phyloP scores from a whole-genome alignment of 1,140 invertebrate species.

The Heliconius hewitsoni region DNA sequence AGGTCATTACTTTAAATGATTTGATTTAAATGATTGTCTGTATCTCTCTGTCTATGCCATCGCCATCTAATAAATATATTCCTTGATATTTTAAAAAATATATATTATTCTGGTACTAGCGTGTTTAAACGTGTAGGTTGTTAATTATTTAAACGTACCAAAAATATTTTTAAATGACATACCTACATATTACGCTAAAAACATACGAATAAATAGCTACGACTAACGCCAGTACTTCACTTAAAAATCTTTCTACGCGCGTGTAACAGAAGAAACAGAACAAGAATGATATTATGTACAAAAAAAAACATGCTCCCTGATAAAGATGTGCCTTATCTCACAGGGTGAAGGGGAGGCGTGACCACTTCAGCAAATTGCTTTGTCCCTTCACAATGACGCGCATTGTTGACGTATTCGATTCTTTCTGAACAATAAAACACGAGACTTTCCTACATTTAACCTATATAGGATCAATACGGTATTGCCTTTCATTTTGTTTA shows the following conservation, averaged over 20 bases:
- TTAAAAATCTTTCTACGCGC: background rate
- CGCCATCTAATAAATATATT: too few species aligned
- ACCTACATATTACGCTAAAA: too few species aligned
- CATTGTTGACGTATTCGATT: constrained; percentile 53
- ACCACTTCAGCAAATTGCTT: constrained; percentile 60
- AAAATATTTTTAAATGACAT: too few species aligned
- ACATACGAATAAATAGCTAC: background rate
- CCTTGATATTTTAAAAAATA: too few species aligned
- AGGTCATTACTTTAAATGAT: background rate
- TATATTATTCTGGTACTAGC: too few species aligned
- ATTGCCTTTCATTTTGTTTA: constrained; percentile 25
- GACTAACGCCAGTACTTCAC: too few species aligned
- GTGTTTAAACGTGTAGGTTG: too few species aligned
- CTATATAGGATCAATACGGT: constrained; percentile 35
- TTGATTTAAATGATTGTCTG: too few species aligned
- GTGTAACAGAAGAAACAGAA: background rate
- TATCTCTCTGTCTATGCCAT: too few species aligned
- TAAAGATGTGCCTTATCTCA: constrained; percentile 46
- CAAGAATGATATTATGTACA: constrained; percentile 31
- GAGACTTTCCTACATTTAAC: constrained; percentile 36
- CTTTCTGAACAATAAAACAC: constrained; percentile 53
- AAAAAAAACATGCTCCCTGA: constrained; percentile 28
- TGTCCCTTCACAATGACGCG: constrained; percentile 47
- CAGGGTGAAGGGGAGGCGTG: constrained; percentile 43
- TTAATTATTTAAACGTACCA: too few species aligned